phyloP scores from a whole-genome alignment of 2,113 vertebrate genomes.

The Sitta europaea region DNA sequence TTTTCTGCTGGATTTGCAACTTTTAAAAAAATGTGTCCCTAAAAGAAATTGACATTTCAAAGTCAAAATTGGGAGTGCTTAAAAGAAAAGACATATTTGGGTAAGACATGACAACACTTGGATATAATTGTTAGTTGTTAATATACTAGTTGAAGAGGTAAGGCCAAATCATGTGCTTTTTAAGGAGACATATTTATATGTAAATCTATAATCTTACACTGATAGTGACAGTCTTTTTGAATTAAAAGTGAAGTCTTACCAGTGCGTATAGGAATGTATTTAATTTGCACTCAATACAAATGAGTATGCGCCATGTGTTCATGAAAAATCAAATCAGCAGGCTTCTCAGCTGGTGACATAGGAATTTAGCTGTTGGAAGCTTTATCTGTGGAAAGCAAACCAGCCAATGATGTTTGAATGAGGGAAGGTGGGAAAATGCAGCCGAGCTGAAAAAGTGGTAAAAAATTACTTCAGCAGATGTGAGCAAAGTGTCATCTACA shows the following conservation, averaged over 20 bases:
- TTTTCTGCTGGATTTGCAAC: neutral
- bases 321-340: constrained; percentile 1
- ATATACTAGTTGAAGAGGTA: neutral
- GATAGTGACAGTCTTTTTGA: neutral
- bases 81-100: neutral
- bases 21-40: neutral
- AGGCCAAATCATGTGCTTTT: neutral
- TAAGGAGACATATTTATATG: neutral
- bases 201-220: neutral
- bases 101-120: neutral
- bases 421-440: neutral
- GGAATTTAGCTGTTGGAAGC: neutral
- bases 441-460: neutral
- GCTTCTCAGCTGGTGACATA: constrained; percentile 5
- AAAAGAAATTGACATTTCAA: neutral
- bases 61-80: neutral
- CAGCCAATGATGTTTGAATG: neutral
- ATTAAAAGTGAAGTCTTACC: neutral
- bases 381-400: neutral
- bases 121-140: neutral
- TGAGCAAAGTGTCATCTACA: neutral
- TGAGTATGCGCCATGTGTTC: neutral
- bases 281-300: constrained; percentile 4
- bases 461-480: neutral
- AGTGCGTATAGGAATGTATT: neutral